Percentiles rank a stretch among this genome's conserved stretches.
Evolutionary conservation across 1,140 invertebrate genomes (phyloP).

Genomic region (Fopius arisanus): DNA sequence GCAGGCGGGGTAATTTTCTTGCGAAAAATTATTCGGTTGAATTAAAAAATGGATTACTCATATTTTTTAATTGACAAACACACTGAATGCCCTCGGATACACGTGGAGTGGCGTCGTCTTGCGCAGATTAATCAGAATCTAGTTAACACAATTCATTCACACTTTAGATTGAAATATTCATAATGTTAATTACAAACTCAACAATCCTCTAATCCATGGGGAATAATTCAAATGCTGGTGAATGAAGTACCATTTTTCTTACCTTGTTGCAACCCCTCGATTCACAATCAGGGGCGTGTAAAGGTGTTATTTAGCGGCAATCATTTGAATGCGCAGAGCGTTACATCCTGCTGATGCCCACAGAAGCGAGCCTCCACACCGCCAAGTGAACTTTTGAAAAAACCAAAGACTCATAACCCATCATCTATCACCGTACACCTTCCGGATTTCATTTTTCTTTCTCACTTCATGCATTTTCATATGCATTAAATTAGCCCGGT

Average conservation of each 20-base stretch:
- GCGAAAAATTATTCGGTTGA: too few species aligned
- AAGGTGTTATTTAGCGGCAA: slow-evolving; percentile 30
- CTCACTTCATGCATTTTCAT: slow-evolving; percentile 1
- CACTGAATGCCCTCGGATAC: too few species aligned
- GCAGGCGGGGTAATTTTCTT: too few species aligned
- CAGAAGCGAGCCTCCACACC: not conserved
- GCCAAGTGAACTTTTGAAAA: not conserved
- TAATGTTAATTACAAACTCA: not conserved
- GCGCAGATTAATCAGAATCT: too few species aligned
- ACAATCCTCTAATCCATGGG: not conserved
- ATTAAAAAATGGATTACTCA: too few species aligned
- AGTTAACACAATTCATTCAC: not conserved
- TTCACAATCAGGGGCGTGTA: slow-evolving; percentile 11
- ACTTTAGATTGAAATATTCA: not conserved
- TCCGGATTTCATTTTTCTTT: not conserved
- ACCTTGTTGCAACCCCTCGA: slow-evolving; percentile 20
- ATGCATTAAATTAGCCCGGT: not conserved
- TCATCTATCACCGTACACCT: slow-evolving; percentile 4
- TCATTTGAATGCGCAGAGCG: slow-evolving; percentile 23
- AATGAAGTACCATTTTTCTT: slow-evolving; percentile 2
- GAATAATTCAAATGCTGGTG: not conserved
- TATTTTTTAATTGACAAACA: too few species aligned
- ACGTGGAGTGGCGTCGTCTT: too few species aligned
- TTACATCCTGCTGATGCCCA: slow-evolving; percentile 27
- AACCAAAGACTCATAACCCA: not conserved